phyloP scores from a whole-genome alignment of 2,797 vertebrate species.

The Malurus leucopterus region DNA sequence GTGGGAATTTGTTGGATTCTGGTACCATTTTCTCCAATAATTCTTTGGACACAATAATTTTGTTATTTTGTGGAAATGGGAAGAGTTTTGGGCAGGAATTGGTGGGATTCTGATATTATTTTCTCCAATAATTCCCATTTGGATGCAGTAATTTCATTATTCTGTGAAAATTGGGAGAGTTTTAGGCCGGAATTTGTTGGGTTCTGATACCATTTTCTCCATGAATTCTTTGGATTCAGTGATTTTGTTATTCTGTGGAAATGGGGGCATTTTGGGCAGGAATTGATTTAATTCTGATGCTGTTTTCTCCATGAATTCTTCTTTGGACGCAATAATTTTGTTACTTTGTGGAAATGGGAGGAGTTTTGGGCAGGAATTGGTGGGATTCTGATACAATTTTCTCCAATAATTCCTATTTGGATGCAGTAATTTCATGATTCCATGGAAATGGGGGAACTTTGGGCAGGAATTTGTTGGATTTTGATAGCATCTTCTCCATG shows the following conservation, averaged over 20 bases:
- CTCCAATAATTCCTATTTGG: not conserved
- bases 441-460: not conserved
- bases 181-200: not conserved
- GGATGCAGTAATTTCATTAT: not conserved
- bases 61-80: not conserved
- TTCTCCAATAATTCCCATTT: no score
- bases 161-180: not conserved
- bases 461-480: not conserved
- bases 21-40: not conserved
- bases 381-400: not conserved
- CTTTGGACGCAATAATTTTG: not conserved
- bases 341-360: not conserved
- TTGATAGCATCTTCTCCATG: no score
- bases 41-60: no score
- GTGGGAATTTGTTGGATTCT: not conserved
- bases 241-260: not conserved
- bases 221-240: no score
- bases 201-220: not conserved
- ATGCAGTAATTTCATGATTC: not conserved
- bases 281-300: not conserved
- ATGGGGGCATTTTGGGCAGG: fast-evolving
- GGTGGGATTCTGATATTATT: not conserved
- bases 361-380: fast-evolving
- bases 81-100: fast-evolving
- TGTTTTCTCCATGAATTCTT: not conserved